These are phyloP conservation scores for Gadopsis marmoratus DNA, from an alignment of 2,797 vertebrate species.

Conservation along the genomic window DNA sequence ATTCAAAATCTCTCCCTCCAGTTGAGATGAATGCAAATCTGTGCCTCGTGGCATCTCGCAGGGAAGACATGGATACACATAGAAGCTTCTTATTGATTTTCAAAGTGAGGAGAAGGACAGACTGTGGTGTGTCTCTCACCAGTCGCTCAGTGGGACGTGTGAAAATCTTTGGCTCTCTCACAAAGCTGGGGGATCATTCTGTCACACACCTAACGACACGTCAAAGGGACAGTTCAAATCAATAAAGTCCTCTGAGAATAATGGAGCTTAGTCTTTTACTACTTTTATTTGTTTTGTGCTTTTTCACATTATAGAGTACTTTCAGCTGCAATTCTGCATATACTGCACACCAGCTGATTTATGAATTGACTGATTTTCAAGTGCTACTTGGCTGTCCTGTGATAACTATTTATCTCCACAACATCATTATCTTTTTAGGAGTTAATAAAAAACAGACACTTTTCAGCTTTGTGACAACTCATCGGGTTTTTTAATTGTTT, in stretches of 20 bases:
- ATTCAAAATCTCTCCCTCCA: conserved; percentile 56
- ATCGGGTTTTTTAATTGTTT: not conserved
- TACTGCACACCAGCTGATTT: not conserved
- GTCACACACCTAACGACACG: conserved; percentile 69
- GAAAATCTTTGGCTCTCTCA: conserved; percentile 76
- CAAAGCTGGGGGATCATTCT: conserved; percentile 62
- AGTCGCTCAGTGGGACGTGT: conserved; percentile 73
- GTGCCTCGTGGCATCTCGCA: conserved; percentile 62
- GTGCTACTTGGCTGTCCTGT: too few species aligned
- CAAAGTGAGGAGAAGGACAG: conserved; percentile 71
- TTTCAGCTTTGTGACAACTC: not conserved
- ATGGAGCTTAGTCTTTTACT: conserved; percentile 6
- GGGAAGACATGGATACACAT: conserved; percentile 63
- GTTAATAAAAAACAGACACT: not conserved
- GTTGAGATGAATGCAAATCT: conserved; percentile 65
- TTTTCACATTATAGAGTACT: not conserved
- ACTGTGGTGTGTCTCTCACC: conserved; percentile 72
- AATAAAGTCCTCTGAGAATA: conserved; percentile 60
- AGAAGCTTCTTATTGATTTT: conserved; percentile 80
- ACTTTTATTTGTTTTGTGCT: conserved; percentile 9
- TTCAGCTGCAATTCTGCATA: not conserved
- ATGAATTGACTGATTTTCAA: not conserved
- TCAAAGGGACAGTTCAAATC: conserved; percentile 60
- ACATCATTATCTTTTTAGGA: not conserved
- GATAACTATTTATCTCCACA: not conserved